These are phyloP conservation scores for Tetramorium parvispinum DNA, from an alignment of 1,140 invertebrate genomes.

Conservation along the genomic window DNA sequence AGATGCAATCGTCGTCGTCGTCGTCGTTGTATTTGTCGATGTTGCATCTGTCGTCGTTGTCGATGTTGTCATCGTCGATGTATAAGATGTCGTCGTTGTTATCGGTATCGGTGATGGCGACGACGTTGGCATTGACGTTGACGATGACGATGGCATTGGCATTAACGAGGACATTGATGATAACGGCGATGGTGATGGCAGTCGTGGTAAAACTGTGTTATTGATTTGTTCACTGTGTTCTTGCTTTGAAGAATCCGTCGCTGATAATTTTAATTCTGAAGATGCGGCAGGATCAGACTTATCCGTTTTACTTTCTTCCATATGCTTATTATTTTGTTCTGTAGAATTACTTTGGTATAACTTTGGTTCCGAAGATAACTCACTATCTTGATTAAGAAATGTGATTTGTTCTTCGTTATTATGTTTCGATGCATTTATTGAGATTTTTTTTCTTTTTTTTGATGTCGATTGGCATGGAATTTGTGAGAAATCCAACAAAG, in stretches of 20 bases:
- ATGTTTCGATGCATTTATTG: not conserved
- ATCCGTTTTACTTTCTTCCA: not conserved
- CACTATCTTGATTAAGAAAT: not conserved
- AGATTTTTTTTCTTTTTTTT: constrained; percentile 2
- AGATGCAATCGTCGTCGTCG: constrained; percentile 60
- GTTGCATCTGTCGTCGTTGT: not conserved
- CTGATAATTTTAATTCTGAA: not conserved
- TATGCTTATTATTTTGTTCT: constrained; percentile 1
- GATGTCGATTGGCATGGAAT: not conserved
- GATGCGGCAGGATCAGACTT: not conserved
- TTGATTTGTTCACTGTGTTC: constrained; percentile 11
- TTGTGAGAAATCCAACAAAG: not conserved
- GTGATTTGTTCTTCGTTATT: not conserved
- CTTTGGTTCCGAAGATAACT: not conserved
- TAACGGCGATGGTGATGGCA: too few relatives aligned
- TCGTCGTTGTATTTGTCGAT: not conserved
- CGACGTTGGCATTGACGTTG: not conserved
- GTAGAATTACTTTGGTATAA: constrained; percentile 12
- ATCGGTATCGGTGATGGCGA: not conserved
- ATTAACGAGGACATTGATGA: not conserved
- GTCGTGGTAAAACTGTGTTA: not conserved
- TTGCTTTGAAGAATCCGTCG: not conserved
- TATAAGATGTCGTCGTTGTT: not conserved
- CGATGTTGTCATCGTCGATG: not conserved
- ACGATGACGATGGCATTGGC: not conserved